A percentile compares a stretch with the other conserved stretches of the same genome.
phyloP scores from a whole-genome alignment of 2,797 vertebrate species.

The Gymnoscopelus braueri region DNA sequence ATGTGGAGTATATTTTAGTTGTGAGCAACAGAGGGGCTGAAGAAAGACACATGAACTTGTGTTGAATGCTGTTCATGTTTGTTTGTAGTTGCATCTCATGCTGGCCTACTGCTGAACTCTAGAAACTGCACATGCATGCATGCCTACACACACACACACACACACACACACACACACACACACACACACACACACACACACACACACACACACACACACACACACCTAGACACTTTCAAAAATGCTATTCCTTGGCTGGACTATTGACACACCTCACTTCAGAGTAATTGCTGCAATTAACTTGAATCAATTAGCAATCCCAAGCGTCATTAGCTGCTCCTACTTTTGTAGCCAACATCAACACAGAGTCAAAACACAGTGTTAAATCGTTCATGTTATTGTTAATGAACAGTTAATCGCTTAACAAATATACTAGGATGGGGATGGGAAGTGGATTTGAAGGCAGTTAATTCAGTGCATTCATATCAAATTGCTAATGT shows the following conservation, averaged over 20 bases:
- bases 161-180: background rate
- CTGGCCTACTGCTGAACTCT: conserved; percentile 48
- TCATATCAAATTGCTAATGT: background rate
- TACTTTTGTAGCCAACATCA: conserved; percentile 66
- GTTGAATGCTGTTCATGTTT: conserved; percentile 11
- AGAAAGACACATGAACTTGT: conserved; percentile 17
- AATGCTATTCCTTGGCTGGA: conserved; percentile 26
- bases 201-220: background rate
- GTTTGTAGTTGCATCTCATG: conserved; percentile 1
- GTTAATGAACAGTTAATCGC: conserved; percentile 61
- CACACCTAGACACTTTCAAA: background rate
- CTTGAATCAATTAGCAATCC: conserved; percentile 80
- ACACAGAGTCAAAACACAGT: conserved; percentile 66
- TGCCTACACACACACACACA: conserved; percentile 2
- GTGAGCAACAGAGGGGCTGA: conserved; percentile 20
- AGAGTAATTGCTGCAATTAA: conserved; percentile 75
- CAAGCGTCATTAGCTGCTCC: conserved; percentile 74
- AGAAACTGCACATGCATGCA: background rate
- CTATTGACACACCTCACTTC: conserved; percentile 60
- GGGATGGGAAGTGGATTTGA: conserved; percentile 42
- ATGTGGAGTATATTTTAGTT: conserved; percentile 34
- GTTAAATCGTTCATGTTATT: conserved; percentile 54
- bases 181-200: conserved; percentile 6
- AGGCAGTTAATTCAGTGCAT: conserved; percentile 3
- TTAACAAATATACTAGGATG: conserved; percentile 43